These are phyloP conservation scores for Amaurobius ferox DNA, from an alignment of 2,888 invertebrate species.

Conservation along the genomic window DNA sequence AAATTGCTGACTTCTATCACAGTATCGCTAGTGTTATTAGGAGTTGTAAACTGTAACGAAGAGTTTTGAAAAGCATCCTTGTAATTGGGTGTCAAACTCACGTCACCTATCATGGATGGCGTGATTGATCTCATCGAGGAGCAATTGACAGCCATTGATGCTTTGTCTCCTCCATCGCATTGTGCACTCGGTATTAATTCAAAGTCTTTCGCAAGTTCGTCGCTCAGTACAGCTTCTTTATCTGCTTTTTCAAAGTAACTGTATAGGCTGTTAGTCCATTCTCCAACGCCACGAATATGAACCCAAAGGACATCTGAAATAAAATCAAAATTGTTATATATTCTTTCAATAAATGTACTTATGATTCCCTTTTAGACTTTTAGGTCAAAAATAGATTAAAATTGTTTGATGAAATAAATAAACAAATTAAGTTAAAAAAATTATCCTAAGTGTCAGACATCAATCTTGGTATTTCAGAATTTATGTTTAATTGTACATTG, in stretches of 20 bases:
- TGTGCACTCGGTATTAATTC: background rate
- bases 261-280: conserved; percentile 94
- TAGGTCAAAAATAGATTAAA: background rate
- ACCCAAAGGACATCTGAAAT: conserved; percentile 90
- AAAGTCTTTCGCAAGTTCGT: conserved; percentile 46
- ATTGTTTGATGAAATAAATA: background rate
- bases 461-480: too few species aligned
- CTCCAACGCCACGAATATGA: conserved; percentile 93
- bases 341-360: too few species aligned
- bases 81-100: background rate
- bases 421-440: background rate
- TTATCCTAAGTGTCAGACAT: background rate
- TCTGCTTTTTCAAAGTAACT: conserved; percentile 82
- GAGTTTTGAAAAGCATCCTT: background rate
- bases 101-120: background rate
- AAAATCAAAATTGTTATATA: too few species aligned
- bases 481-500: too few species aligned
- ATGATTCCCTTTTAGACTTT: too few species aligned
- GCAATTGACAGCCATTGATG: background rate
- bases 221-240: conserved; percentile 58
- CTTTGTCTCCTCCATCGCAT: background rate
- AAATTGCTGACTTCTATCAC: background rate
- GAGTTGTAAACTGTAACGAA: background rate
- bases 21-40: background rate
- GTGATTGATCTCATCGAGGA: background rate